Evolutionary conservation across 2,888 invertebrate species (phyloP).

Genomic region (Leptogaster cylindrica): DNA sequence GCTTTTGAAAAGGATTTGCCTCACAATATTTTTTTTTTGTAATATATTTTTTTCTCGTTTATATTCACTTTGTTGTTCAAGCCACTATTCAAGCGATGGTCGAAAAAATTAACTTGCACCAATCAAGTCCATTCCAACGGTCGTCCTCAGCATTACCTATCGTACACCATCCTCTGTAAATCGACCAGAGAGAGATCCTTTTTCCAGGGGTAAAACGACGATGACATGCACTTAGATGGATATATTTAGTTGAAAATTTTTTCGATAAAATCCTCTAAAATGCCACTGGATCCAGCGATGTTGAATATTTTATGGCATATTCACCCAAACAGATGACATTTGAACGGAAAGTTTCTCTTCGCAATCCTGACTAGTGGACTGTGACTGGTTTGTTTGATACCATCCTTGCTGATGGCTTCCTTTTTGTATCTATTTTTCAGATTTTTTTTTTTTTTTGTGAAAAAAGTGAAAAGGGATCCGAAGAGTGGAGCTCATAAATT

Average conservation of each 20-base stretch:
- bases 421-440: slow-evolving; percentile 35
- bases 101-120: too few relatives aligned
- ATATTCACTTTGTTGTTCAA: too few relatives aligned
- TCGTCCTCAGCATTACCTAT: too few relatives aligned
- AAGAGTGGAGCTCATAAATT: slow-evolving; percentile 34
- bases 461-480: slow-evolving; percentile 15
- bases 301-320: slow-evolving; percentile 44
- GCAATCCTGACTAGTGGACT: slow-evolving; percentile 44
- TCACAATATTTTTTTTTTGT: too few relatives aligned
- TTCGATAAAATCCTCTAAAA: slow-evolving; percentile 40
- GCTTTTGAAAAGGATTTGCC: too few relatives aligned
- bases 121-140: too few relatives aligned
- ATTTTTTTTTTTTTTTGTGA: slow-evolving; percentile 30
- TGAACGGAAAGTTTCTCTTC: slow-evolving; percentile 46
- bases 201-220: slow-evolving; percentile 35
- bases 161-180: background rate
- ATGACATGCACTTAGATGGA: slow-evolving; percentile 39
- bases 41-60: too few relatives aligned
- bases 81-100: too few relatives aligned
- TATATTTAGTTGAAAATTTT: slow-evolving; percentile 36
- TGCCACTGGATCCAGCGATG: slow-evolving; percentile 26
- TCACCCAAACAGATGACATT: slow-evolving; percentile 45
- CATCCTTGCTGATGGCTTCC: slow-evolving; percentile 41
- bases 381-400: slow-evolving; percentile 42
- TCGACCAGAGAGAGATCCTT: slow-evolving; percentile 26